These are phyloP conservation scores for Chloromyia formosa DNA, from an alignment of 2,888 invertebrate genomes.

Conservation along the genomic window DNA sequence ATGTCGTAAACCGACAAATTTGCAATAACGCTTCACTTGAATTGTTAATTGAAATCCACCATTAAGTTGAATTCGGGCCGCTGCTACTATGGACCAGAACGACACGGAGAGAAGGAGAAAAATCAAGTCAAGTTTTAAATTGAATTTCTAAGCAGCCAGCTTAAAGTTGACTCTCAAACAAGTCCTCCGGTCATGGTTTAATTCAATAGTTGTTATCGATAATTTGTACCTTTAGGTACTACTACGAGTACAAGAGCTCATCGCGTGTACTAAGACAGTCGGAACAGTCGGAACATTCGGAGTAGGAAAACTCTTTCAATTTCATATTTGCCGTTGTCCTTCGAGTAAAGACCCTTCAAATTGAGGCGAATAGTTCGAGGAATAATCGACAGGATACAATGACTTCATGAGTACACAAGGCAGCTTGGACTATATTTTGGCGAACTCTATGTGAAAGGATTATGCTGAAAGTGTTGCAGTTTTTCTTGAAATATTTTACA, in stretches of 20 bases:
- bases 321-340: neutral
- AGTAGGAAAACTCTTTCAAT: no score
- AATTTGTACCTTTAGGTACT: constrained; percentile 20
- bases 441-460: neutral
- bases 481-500: no score
- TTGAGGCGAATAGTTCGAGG: neutral
- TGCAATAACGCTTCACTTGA: constrained; percentile 21
- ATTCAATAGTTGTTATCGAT: constrained; percentile 28
- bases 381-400: constrained; percentile 24
- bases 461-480: neutral
- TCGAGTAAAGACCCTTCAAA: constrained; percentile 8
- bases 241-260: neutral
- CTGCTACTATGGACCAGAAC: neutral
- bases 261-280: constrained; percentile 13
- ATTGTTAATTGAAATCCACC: constrained; percentile 29
- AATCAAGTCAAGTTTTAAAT: neutral
- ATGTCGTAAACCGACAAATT: constrained; percentile 10
- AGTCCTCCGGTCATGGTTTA: constrained; percentile 18
- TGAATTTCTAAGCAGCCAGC: neutral
- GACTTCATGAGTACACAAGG: neutral
- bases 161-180: neutral
- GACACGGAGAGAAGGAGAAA: neutral
- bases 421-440: neutral
- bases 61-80: neutral
- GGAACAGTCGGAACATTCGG: no score